Percentiles rank a stretch among this genome's conserved stretches.
Evolutionary conservation across 2,888 invertebrate species (phyloP).

Genomic region (Drosophila colorata): DNA sequence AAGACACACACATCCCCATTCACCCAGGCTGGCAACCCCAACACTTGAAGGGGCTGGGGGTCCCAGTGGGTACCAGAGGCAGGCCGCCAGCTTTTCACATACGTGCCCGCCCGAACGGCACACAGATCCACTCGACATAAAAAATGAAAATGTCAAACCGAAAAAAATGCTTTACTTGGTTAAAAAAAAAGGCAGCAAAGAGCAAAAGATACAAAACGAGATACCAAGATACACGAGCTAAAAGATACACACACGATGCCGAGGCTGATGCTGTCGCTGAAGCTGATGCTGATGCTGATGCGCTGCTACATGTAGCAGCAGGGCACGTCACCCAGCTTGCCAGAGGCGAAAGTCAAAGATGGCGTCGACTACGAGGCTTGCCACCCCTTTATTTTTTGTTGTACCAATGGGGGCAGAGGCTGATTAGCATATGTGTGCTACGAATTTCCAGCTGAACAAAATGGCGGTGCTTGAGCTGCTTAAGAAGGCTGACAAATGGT

Average conservation of each 20-base stretch:
- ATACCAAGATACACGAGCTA: conserved; percentile 43
- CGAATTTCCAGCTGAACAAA: conserved; percentile 23
- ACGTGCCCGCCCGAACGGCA: conserved; percentile 47
- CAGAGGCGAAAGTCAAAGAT: conserved; percentile 56
- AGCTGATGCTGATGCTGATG: conserved; percentile 10
- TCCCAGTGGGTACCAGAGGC: conserved; percentile 25
- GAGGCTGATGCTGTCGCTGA: neutral
- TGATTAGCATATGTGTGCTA: conserved; percentile 64
- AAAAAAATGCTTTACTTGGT: conserved; percentile 62
- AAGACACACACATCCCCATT: conserved; percentile 22
- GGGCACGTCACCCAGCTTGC: conserved; percentile 12
- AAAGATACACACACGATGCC: conserved; percentile 47
- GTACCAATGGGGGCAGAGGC: conserved; percentile 45
- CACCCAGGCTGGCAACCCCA: conserved; percentile 55
- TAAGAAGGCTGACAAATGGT: neutral
- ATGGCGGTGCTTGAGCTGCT: conserved; percentile 35
- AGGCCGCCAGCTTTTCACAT: conserved; percentile 55
- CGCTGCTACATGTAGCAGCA: conserved; percentile 27
- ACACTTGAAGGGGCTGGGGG: conserved; percentile 6
- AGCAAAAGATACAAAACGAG: conserved; percentile 41
- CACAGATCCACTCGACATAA: conserved; percentile 53
- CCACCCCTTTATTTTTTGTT: conserved; percentile 58
- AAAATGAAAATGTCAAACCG: conserved; percentile 78
- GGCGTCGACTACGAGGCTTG: conserved; percentile 50
- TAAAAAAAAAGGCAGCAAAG: conserved; percentile 50